A percentile compares a stretch with the other conserved stretches of the same genome.
These are phyloP conservation scores for Drosophila nigrodunni DNA, from an alignment of 1,140 invertebrate genomes.

Conservation along the genomic window DNA sequence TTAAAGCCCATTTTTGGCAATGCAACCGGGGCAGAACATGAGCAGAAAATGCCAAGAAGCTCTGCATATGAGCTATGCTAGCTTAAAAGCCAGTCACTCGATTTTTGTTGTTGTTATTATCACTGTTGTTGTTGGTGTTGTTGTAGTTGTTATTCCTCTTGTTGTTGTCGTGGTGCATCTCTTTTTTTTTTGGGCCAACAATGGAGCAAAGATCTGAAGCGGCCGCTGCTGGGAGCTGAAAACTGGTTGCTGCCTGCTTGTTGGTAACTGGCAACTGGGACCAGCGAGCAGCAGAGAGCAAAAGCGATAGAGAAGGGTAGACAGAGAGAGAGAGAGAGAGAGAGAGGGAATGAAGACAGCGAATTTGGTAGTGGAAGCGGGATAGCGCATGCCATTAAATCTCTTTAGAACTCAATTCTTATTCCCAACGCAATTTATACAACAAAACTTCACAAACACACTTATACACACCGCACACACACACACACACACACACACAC, in stretches of 20 bases:
- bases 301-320: not conserved
- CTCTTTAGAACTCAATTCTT: constrained; percentile 84
- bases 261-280: constrained; percentile 12
- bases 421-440: constrained; percentile 83
- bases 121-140: constrained; percentile 6
- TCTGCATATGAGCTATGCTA: constrained; percentile 34
- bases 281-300: constrained; percentile 1
- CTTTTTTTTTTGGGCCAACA: constrained; percentile 32
- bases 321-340: not conserved
- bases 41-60: constrained; percentile 27
- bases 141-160: constrained; percentile 3
- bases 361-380: constrained; percentile 12
- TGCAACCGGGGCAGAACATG: constrained; percentile 4
- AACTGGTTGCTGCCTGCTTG: not conserved
- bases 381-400: constrained; percentile 76
- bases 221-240: constrained; percentile 1
- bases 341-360: constrained; percentile 1
- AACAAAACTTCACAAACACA: constrained; percentile 71
- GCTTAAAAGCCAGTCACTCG: constrained; percentile 46
- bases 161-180: constrained; percentile 8
- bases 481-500: constrained; percentile 17
- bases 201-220: constrained; percentile 26
- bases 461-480: constrained; percentile 24
- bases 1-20: constrained; percentile 52
- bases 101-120: constrained; percentile 17